These are phyloP conservation scores for Campoplex nolae DNA, from an alignment of 2,888 invertebrate species.

Conservation along the genomic window DNA sequence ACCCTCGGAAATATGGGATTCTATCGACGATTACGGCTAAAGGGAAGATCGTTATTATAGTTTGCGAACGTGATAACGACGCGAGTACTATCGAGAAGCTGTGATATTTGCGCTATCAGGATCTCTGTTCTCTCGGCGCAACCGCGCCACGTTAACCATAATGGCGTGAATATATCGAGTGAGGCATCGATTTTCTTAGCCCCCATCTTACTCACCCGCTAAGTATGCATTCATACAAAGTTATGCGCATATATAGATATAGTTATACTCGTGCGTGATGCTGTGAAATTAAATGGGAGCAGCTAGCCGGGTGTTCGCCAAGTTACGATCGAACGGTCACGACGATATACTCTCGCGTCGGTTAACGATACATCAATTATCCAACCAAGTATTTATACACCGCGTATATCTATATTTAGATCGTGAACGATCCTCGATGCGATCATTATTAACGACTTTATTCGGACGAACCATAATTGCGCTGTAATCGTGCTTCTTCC, in stretches of 20 bases:
- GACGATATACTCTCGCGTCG: constrained; percentile 42
- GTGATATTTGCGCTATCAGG: constrained; percentile 27
- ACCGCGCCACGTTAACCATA: constrained; percentile 51
- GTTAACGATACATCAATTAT: constrained; percentile 81
- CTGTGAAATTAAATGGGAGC: constrained; percentile 44
- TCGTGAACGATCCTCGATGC: constrained; percentile 16
- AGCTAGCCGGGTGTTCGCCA: constrained; percentile 28
- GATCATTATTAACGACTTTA: constrained; percentile 78
- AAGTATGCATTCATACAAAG: constrained; percentile 9
- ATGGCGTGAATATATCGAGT: constrained; percentile 56
- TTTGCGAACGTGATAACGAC: constrained; percentile 57
- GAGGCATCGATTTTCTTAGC: constrained; percentile 58
- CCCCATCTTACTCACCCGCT: constrained; percentile 18
- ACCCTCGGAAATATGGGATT: constrained; percentile 61
- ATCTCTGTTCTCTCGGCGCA: constrained; percentile 42
- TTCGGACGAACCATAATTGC: constrained; percentile 74
- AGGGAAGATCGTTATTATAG: constrained; percentile 62
- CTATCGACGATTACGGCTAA: constrained; percentile 51
- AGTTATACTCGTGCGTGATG: constrained; percentile 2
- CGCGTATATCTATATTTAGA: constrained; percentile 51
- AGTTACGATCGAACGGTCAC: constrained; percentile 53
- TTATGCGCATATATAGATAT: background rate
- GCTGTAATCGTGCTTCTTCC: constrained; percentile 48
- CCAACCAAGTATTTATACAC: constrained; percentile 62
- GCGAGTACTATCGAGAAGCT: constrained; percentile 34